Evolutionary conservation across 2,113 vertebrate species (phyloP).

Genomic region (Brevimyrus niger): DNA sequence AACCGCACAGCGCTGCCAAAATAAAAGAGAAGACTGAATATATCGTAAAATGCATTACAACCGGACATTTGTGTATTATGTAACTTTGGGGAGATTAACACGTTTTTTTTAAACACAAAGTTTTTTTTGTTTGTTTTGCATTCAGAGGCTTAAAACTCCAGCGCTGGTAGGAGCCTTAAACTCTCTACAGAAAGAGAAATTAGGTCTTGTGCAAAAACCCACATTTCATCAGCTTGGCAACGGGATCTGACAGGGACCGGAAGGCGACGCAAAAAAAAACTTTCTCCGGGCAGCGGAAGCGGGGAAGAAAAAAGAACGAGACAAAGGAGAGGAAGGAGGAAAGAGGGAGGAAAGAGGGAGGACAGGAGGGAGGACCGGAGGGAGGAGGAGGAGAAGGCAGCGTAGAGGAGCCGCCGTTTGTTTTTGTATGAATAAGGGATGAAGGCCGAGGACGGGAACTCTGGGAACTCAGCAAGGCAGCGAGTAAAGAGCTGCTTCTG

Average conservation of each 20-base stretch:
- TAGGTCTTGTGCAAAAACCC: background rate
- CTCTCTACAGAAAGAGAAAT: background rate
- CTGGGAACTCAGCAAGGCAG: background rate
- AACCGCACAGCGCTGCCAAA: background rate
- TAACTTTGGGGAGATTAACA: background rate
- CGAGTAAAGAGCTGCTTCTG: background rate
- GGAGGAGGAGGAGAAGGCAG: background rate
- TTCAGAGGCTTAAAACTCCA: background rate
- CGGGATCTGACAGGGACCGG: background rate
- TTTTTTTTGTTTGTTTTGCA: background rate
- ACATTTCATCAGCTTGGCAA: constrained; percentile 1
- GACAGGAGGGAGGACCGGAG: background rate
- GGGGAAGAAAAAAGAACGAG: background rate
- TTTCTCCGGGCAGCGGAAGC: background rate
- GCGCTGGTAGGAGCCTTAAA: background rate
- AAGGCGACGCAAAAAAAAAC: background rate
- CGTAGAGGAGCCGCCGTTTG: background rate
- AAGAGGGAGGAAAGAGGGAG: background rate
- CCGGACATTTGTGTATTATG: background rate
- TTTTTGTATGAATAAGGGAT: background rate
- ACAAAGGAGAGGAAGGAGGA: background rate
- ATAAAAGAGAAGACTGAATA: background rate
- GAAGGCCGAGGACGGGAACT: background rate
- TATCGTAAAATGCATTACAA: background rate
- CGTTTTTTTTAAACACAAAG: background rate